phyloP scores from a whole-genome alignment of 1,140 invertebrate genomes.

The Magallana gigas region DNA sequence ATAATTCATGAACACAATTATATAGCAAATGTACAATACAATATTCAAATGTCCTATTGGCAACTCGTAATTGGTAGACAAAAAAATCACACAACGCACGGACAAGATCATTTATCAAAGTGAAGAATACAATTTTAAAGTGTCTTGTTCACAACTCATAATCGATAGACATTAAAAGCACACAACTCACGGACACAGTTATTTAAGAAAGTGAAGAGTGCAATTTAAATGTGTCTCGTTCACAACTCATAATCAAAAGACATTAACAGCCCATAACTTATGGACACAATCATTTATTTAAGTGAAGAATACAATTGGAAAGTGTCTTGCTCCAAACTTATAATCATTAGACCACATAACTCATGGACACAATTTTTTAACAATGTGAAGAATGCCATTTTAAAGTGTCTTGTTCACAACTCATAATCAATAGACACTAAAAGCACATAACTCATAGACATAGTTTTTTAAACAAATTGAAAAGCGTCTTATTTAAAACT shows the following conservation, averaged over 20 bases:
- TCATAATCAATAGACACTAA: too few species aligned
- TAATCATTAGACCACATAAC: not conserved
- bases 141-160: not conserved
- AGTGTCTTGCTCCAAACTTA: not conserved
- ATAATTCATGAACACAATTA: not conserved
- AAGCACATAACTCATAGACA: too few species aligned
- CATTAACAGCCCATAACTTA: too few species aligned
- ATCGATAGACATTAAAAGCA: not conserved
- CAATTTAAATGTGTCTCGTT: too few species aligned
- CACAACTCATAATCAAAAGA: too few species aligned
- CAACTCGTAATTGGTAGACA: too few species aligned
- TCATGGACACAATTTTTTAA: not conserved
- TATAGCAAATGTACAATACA: not conserved
- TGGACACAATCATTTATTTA: not conserved
- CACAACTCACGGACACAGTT: not conserved
- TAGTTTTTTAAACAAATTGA: too few species aligned
- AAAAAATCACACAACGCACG: not conserved
- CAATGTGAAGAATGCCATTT: not conserved
- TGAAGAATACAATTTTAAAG: not conserved
- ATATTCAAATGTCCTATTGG: too few species aligned
- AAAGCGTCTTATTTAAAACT: too few species aligned
- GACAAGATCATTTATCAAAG: not conserved
- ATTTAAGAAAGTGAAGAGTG: not conserved
- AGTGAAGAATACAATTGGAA: not conserved
- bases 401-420: too few species aligned